Evolutionary conservation across 2,797 vertebrate species (phyloP), one percentile per base, ranked within the genome.

Genomic region (Phrynocephalus forsythii): DNA sequence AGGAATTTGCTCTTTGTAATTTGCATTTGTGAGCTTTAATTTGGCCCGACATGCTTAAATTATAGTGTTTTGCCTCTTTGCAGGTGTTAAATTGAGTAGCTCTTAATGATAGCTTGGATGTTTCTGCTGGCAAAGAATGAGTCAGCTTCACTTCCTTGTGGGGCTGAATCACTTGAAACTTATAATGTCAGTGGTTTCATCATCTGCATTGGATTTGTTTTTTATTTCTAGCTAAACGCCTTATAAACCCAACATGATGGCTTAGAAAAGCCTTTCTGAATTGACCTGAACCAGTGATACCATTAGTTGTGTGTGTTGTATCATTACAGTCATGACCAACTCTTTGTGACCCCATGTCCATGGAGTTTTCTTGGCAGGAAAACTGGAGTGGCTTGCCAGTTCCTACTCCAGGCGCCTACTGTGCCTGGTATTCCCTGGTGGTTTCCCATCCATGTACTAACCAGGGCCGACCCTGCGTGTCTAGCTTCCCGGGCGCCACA

Each of bases 11-110:
- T 15, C 24, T 6, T 28, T 71, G 30, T 63, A 30, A 28, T 26
- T n/a, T 76, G 38, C 30, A 60, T 77, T 33, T 81, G 82, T 63
- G 52, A 85, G 78, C 78, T 67, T 63, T 22, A 82, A 77, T 75
- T 67, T 79, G 71, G 71, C 50, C 1, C 2, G 26, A 8, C 8
- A 0, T 2, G 15, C 38, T 83, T 9, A 63, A 82, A 20, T 3
- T 7, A 63, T 26, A 48, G 13, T 24, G 56, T 20, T 28, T 66
- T 8, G 33, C 76, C 82, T 85, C 7, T 5, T 0, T 3, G 8
- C 26, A 22, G 76, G 16, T 52, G 60, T 75, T 67, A 22, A 38
- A 11, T 20, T 67, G 69, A 79, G 18, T 38, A 84, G 52, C 56
- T 6, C 38, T 75, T 30, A 56, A 85, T 84, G 26, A 75, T 30